phyloP scores from a whole-genome alignment of 2,888 invertebrate species.

The Dolichomitus sp. region DNA sequence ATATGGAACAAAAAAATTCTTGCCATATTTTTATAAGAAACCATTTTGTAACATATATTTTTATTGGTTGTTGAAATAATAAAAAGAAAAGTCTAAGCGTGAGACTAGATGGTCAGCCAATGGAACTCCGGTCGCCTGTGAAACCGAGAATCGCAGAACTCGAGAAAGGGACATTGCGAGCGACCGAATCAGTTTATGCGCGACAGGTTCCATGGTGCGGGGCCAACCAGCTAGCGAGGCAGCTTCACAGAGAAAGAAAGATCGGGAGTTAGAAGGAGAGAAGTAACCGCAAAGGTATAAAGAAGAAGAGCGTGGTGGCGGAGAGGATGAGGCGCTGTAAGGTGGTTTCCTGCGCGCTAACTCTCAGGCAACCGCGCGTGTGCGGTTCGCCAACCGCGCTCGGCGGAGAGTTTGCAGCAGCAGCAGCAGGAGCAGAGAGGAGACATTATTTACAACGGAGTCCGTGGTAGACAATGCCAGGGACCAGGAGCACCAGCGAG shows the following conservation, averaged over 20 bases:
- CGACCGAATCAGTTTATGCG: constrained; percentile 83
- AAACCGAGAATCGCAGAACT: constrained; percentile 51
- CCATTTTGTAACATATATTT: not conserved
- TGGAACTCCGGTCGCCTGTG: constrained; percentile 1
- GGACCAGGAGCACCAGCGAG: constrained; percentile 48
- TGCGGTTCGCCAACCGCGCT: constrained; percentile 40
- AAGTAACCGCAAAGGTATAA: constrained; percentile 1
- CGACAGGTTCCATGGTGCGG: constrained; percentile 80
- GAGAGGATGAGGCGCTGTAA: constrained; percentile 30
- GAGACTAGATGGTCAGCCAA: constrained; percentile 28
- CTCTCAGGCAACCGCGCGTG: constrained; percentile 22
- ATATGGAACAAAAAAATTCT: not conserved
- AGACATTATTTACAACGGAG: constrained; percentile 84
- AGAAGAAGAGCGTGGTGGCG: constrained; percentile 37
- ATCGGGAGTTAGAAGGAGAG: constrained; percentile 11
- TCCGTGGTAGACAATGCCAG: constrained; percentile 82
- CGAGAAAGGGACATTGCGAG: constrained; percentile 69
- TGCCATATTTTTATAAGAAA: not conserved
- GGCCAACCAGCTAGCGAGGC: constrained; percentile 37
- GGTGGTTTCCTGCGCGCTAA: constrained; percentile 48
- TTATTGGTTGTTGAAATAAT: not conserved
- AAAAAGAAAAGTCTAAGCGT: not conserved
- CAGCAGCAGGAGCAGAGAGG: constrained; percentile 58
- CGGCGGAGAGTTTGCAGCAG: constrained; percentile 1
- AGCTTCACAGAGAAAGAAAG: constrained; percentile 46